Conservation (phyloP, 2,888 invertebrate species). For the Trichopria drosophilae region DNA sequence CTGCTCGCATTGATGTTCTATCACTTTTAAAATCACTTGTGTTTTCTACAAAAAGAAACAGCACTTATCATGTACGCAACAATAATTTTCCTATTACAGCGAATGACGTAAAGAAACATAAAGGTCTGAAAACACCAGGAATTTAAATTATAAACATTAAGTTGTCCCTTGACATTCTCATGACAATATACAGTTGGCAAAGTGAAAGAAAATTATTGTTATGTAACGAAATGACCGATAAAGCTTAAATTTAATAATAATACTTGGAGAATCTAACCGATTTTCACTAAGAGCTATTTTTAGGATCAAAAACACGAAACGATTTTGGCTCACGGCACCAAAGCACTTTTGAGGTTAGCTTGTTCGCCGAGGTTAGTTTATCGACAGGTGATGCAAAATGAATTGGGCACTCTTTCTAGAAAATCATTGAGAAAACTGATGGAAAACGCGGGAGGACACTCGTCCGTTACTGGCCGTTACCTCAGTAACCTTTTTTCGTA, state of each 20-base stretch:
- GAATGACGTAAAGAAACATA: too few species aligned
- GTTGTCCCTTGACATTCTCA: conserved; percentile 17
- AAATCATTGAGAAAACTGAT: conserved; percentile 1
- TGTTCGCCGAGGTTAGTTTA: conserved; percentile 49
- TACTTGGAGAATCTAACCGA: not conserved
- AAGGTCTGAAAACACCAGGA: too few species aligned
- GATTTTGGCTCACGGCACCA: conserved; percentile 23
- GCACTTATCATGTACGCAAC: not conserved
- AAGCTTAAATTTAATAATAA: conserved; percentile 3
- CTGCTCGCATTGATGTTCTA: conserved; percentile 61
- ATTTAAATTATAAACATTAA: too few species aligned
- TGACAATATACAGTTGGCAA: conserved; percentile 19
- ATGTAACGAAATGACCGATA: conserved; percentile 4
- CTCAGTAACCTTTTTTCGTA: conserved; percentile 13
- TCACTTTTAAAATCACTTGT: conserved; percentile 51
- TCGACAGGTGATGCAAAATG: too few species aligned
- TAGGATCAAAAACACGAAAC: conserved; percentile 22
- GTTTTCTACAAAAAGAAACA: conserved; percentile 32
- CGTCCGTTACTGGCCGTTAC: not conserved
- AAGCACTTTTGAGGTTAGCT: conserved; percentile 51
- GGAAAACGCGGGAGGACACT: not conserved
- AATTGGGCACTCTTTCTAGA: conserved; percentile 22
- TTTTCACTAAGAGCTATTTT: conserved; percentile 12
- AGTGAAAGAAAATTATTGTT: conserved; percentile 21
- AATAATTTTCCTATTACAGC: not conserved